Evolutionary conservation across 1,140 invertebrate species (phyloP).

Genomic region (Ylistrum balloti): DNA sequence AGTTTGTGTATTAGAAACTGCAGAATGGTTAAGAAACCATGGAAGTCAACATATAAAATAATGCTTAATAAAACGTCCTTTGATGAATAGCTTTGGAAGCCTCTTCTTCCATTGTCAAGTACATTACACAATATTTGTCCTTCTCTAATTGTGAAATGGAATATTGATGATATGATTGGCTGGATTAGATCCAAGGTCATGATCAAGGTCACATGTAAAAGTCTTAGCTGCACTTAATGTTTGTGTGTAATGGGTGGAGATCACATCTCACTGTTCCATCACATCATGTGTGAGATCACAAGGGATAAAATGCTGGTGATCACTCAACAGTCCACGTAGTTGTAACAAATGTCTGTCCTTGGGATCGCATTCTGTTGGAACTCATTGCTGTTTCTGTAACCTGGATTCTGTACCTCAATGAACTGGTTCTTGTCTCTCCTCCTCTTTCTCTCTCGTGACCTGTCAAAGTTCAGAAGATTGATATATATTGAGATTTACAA

Average conservation of each 20-base stretch:
- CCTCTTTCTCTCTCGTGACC: slow-evolving; percentile 69
- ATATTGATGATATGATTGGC: slow-evolving; percentile 34
- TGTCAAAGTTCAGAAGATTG: too few species aligned
- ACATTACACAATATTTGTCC: neutral
- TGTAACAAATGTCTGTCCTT: slow-evolving; percentile 58
- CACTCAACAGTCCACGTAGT: slow-evolving; percentile 57
- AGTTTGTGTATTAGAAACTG: neutral
- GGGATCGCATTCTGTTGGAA: slow-evolving; percentile 52
- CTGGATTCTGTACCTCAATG: slow-evolving; percentile 75
- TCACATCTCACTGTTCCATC: neutral
- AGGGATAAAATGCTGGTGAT: neutral
- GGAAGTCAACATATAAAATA: neutral
- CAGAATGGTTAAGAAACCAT: neutral
- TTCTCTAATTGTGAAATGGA: neutral
- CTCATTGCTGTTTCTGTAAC: slow-evolving; percentile 74
- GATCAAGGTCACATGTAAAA: slow-evolving; percentile 38
- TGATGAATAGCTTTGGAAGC: neutral
- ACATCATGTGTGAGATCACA: slow-evolving; percentile 9
- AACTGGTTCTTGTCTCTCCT: slow-evolving; percentile 70
- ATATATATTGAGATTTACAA: too few species aligned
- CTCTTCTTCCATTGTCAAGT: neutral
- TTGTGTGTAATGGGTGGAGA: neutral
- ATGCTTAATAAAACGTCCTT: neutral
- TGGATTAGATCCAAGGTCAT: slow-evolving; percentile 38
- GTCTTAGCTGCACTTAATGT: neutral